Evolutionary conservation across 1,140 invertebrate genomes (phyloP), one percentile per base, ranked within the genome.

Genomic region (Coenobita brevimanus): DNA sequence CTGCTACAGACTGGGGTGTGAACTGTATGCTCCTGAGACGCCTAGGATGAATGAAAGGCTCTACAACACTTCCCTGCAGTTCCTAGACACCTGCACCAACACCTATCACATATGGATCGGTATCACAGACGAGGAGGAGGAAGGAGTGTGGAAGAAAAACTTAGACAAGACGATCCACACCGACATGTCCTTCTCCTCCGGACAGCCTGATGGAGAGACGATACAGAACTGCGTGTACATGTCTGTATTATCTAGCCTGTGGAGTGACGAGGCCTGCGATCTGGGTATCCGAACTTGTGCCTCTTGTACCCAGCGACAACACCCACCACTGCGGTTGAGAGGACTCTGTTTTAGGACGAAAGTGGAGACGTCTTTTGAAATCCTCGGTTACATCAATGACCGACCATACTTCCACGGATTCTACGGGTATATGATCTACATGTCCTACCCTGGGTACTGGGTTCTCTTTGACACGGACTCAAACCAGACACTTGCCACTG

Each of bases 381-480:
- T 89, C 24, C 81, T 84, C 3, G 88, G 88, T 17, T 89, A 89
- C 60, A 50, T 62, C 30, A 83, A 80, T 38, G 36, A 27, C 3
- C 64, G 60, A 10, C 88, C 88, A 1, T 89, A 84, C 60, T 89
- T 89, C 33, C 88, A 89, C 71, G 88, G 88, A 2, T 78, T 84
- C 15, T 82, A 76, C 57, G 88, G 88, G 27, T 71, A 50, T 17
- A 84, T 82, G 75, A 64, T 76, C 36, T 71, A 27, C 27, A 78
- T 82, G 64, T 62, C 62, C 17, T 69, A 24, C 2, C 69, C 33
- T n/a, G 80, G 69, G 0, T 64, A 46, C 1, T 85, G 82, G 82
- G 71, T 30, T 17, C 38, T 85, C 1, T 85, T 85, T 21, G 71
- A 85, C 71, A 60, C 71, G 13, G 75, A 78, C 50, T 36, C 38